phyloP scores from a whole-genome alignment of 1,140 invertebrate species.

The Rhagoletis zephyria region DNA sequence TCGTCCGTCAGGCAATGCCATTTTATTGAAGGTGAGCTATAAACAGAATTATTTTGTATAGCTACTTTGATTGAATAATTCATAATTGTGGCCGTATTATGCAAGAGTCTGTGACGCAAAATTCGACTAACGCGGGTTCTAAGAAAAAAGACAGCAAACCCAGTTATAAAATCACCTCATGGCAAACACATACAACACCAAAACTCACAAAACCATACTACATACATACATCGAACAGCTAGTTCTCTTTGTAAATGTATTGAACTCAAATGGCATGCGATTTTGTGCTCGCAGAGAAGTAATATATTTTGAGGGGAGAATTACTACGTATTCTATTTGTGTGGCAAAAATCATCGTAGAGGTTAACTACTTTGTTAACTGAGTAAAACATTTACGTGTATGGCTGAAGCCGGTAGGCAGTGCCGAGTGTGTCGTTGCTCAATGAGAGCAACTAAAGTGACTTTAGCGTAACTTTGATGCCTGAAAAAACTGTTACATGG shows the following conservation, averaged over 20 bases:
- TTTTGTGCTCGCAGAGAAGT: too few relatives aligned
- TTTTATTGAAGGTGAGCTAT: neutral
- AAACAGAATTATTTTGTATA: neutral
- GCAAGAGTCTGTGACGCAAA: conserved; percentile 49
- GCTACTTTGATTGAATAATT: neutral
- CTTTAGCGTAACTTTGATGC: too few relatives aligned
- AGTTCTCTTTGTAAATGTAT: neutral
- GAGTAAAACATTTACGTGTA: too few relatives aligned
- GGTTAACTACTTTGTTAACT: too few relatives aligned
- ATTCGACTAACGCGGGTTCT: conserved; percentile 46
- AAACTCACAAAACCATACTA: neutral
- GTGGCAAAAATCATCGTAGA: too few relatives aligned
- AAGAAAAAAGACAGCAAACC: conserved; percentile 33
- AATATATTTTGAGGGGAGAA: too few relatives aligned
- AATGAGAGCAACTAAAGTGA: too few relatives aligned
- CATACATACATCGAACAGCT: neutral
- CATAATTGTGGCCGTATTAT: conserved; percentile 30
- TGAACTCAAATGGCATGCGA: neutral
- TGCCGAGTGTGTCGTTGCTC: too few relatives aligned
- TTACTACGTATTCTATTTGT: too few relatives aligned
- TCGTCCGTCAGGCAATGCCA: neutral
- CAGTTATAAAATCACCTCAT: conserved; percentile 51
- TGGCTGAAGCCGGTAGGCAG: too few relatives aligned
- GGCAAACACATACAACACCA: neutral
- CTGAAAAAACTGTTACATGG: too few relatives aligned